Evolutionary conservation across 2,888 invertebrate genomes (phyloP), one percentile per base, ranked within the genome.

Genomic region (Ditula angustiorana): DNA sequence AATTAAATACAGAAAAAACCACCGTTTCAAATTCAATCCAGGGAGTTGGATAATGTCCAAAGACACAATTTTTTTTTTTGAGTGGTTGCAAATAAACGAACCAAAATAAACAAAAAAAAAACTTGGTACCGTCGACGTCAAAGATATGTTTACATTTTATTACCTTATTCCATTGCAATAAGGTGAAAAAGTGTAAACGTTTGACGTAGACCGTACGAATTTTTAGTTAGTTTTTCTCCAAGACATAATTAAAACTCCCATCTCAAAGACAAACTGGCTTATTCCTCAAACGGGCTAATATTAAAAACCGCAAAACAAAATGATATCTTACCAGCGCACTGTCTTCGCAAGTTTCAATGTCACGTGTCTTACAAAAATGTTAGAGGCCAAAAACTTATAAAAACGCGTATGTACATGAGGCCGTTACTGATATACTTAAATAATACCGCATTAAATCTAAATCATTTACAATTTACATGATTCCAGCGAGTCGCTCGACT

Each of bases 401-500:
- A 78, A 80, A 79, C 83, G 78, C 86, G 86, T 92, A 90, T 92
- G 68, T 92, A 92, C 92, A 92, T 74, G 81, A 87, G 88, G 89
- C 89, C 85, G 80, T 81, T 76, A 74, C 57, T 73, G 71, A 76
- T 77, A 70, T 71, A 75, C 79, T 81, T 82, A 74, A 79, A 78
- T 78, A 77, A 73, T 77, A 50, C 24, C 74, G 76, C 72, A 69
- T 79, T 82, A 81, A 73, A 77, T 66, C 84, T 88, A 88, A 72
- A 81, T 85, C 86, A 89, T 86, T 85, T 89, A 87, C 83, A 90
- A 86, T 90, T 86, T 87, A 78, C 76, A 78, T 75, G 79, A 75
- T 73, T 74, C 74, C 80, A 74, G 69, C 68, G 67, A 67, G 70
- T 70, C 67, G 69, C 66, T 55, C 56, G 68, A 66, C 68, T 61